phyloP scores from a whole-genome alignment of 2,797 vertebrate genomes.

The Cirrhinus mrigala region DNA sequence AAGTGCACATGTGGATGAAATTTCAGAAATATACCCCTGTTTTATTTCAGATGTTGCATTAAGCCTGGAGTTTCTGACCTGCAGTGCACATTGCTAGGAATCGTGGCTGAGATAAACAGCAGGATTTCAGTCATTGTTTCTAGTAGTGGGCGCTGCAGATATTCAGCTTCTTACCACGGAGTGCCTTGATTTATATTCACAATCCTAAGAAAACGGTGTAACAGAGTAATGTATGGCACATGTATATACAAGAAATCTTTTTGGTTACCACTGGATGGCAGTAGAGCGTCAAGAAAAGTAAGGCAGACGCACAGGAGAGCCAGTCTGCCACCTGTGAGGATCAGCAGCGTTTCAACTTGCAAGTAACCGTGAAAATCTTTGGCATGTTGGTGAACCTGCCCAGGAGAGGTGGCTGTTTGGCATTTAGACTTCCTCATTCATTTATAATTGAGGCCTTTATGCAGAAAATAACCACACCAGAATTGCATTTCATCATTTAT shows the following conservation, averaged over 20 bases:
- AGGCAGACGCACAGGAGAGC: not conserved
- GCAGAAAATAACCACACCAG: not conserved
- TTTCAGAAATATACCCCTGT: not conserved
- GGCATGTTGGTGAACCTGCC: constrained; percentile 80
- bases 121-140: constrained; percentile 89
- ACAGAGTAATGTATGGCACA: not conserved
- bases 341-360: constrained; percentile 60
- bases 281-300: not conserved
- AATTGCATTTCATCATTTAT: not conserved
- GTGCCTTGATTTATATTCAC: not conserved
- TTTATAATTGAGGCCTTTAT: not conserved
- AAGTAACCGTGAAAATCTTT: constrained; percentile 69
- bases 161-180: constrained; percentile 36
- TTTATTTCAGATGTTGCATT: constrained; percentile 47
- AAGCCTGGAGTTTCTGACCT: constrained; percentile 22
- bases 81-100: constrained; percentile 80
- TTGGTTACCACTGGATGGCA: constrained; percentile 31
- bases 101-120: constrained; percentile 77
- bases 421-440: constrained; percentile 48
- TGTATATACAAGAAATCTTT: not conserved
- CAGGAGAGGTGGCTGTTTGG: constrained; percentile 47
- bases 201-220: not conserved
- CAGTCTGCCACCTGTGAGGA: not conserved
- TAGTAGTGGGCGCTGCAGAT: constrained; percentile 81
- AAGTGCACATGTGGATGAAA: not conserved